phyloP scores from a whole-genome alignment of 2,113 vertebrate species.

The Sinocyclocheilus grahami region DNA sequence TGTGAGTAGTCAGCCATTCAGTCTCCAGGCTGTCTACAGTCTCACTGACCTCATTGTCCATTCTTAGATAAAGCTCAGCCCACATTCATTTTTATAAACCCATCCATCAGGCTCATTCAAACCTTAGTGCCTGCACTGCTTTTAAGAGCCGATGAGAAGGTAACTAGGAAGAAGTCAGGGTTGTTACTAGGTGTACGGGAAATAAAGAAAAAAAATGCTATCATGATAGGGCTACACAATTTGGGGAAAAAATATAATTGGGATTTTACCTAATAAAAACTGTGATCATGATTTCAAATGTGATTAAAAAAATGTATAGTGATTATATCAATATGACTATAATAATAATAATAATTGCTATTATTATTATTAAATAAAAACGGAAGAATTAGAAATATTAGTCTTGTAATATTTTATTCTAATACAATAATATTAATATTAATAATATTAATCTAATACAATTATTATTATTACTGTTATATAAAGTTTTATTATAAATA shows the following conservation, averaged over 20 bases:
- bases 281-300: neutral
- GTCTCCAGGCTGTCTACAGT: constrained; percentile 16
- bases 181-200: neutral
- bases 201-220: too few species aligned
- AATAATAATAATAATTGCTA: too few species aligned
- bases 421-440: too few species aligned
- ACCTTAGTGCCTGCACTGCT: neutral
- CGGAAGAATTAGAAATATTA: too few species aligned
- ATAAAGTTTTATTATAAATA: too few species aligned
- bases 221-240: neutral
- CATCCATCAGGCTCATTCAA: constrained; percentile 21
- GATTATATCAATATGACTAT: neutral
- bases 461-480: too few species aligned
- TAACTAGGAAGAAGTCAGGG: neutral
- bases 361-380: too few species aligned
- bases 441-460: too few species aligned
- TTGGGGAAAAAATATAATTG: neutral
- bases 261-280: neutral
- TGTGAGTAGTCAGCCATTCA: constrained; percentile 35
- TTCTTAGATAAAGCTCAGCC: constrained; percentile 24
- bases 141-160: neutral
- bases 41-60: constrained; percentile 31
- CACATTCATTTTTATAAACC: constrained; percentile 18
- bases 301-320: neutral
- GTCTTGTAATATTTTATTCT: too few species aligned